A percentile compares a stretch with the other conserved stretches of the same genome.
phyloP scores from a whole-genome alignment of 1,140 invertebrate species.

The Trichogramma pretiosum region DNA sequence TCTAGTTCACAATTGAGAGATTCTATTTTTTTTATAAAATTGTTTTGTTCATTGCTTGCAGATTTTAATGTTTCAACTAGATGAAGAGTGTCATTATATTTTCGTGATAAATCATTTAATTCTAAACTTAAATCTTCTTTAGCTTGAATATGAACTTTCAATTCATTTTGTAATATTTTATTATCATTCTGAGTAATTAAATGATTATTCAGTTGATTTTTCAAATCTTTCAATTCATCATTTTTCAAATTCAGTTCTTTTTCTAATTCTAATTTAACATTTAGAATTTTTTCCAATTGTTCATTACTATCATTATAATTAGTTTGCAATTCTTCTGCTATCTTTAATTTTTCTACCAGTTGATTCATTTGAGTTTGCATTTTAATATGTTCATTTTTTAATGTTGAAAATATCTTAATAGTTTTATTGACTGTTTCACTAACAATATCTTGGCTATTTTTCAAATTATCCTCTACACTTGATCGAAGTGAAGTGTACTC shows the following conservation, averaged over 20 bases:
- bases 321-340: conserved; percentile 35
- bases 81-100: conserved; percentile 16
- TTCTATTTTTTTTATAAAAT: conserved; percentile 13
- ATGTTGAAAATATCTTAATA: conserved; percentile 2
- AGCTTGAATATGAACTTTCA: conserved; percentile 3
- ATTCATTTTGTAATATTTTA: neutral
- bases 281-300: conserved; percentile 35
- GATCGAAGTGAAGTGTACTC: conserved; percentile 21
- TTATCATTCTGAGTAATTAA: conserved; percentile 6
- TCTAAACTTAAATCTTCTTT: conserved; percentile 7
- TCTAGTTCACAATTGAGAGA: conserved; percentile 12
- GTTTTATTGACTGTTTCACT: conserved; percentile 9
- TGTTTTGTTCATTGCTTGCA: conserved; percentile 14
- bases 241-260: conserved; percentile 33
- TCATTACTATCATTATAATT: conserved; percentile 8
- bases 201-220: conserved; percentile 13
- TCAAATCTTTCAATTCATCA: conserved; percentile 29
- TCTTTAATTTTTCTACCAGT: conserved; percentile 24
- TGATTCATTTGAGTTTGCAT: conserved; percentile 6
- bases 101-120: conserved; percentile 11
- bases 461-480: conserved; percentile 13
- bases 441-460: conserved; percentile 4
- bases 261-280: conserved; percentile 20
- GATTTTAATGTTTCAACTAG: conserved; percentile 16
- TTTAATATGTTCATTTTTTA: conserved; percentile 16